Conservation (phyloP, 2,888 invertebrate species). For the Sepioteuthis lessoniana region DNA sequence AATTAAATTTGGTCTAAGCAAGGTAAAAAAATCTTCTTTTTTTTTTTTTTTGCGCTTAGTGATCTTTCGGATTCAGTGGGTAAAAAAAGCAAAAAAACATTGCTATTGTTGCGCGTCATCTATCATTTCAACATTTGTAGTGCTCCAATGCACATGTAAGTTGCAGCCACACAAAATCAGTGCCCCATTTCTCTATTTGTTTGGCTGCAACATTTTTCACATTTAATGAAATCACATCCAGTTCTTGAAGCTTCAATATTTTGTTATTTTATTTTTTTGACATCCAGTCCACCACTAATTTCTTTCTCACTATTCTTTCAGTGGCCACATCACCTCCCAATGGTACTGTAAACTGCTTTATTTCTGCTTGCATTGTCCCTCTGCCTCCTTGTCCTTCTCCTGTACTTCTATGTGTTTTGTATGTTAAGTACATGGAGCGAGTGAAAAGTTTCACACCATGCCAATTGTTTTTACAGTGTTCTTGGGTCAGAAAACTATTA, state of each 20-base stretch:
- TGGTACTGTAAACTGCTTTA: conserved; percentile 45
- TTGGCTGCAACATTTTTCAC: not conserved
- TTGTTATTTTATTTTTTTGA: not conserved
- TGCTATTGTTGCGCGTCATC: not conserved
- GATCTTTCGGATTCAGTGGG: not conserved
- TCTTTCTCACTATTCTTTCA: conserved; percentile 46
- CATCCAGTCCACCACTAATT: conserved; percentile 36
- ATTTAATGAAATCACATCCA: conserved; percentile 6
- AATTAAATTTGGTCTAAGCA: not conserved
- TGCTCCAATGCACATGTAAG: not conserved
- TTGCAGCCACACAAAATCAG: not conserved
- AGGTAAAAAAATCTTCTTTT: not conserved
- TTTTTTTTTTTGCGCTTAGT: not conserved
- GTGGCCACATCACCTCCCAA: conserved; percentile 47
- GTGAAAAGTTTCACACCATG: not conserved
- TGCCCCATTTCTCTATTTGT: not conserved
- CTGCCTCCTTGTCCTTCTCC: not conserved
- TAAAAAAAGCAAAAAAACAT: not conserved
- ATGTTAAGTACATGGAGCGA: not conserved
- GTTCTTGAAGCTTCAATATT: not conserved
- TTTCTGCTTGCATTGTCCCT: conserved; percentile 41
- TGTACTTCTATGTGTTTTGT: not conserved
- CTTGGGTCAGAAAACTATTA: not conserved
- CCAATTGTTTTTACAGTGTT: not conserved
- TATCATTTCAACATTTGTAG: not conserved